A percentile compares a stretch with the other conserved stretches of the same genome.
These are phyloP conservation scores for Galeopsomyia nigrocyanea DNA, from an alignment of 2,888 invertebrate genomes.

Conservation along the genomic window DNA sequence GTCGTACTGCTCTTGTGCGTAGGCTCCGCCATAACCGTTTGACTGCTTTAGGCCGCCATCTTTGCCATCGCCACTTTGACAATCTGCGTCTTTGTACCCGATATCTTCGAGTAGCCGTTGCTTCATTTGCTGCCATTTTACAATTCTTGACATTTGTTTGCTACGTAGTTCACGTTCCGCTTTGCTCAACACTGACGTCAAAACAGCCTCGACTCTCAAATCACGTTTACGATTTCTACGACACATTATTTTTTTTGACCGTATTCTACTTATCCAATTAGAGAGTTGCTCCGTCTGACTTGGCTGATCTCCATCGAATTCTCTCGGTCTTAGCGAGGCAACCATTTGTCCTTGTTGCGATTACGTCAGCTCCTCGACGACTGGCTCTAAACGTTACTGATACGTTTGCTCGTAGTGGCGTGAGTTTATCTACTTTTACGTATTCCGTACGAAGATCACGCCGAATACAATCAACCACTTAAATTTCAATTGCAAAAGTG, in stretches of 20 bases:
- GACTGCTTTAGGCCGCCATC: conserved; percentile 33
- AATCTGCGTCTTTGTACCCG: conserved; percentile 20
- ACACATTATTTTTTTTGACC: conserved; percentile 74
- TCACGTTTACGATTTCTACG: conserved; percentile 74
- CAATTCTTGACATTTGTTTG: conserved; percentile 76
- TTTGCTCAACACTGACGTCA: conserved; percentile 73
- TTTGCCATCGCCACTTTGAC: conserved; percentile 50
- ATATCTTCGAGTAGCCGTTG: conserved; percentile 48
- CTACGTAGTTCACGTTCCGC: conserved; percentile 75
- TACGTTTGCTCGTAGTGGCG: no score
- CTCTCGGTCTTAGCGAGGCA: conserved; percentile 50
- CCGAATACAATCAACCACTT: conserved; percentile 1
- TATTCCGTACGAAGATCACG: not conserved
- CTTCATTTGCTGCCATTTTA: conserved; percentile 72
- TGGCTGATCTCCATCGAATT: conserved; percentile 53
- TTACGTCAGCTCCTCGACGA: conserved; percentile 9
- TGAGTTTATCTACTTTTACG: not conserved
- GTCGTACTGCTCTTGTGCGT: conserved; percentile 38
- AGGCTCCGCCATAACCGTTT: conserved; percentile 33
- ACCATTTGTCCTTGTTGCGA: conserved; percentile 50
- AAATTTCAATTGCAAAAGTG: not conserved
- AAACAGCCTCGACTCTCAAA: conserved; percentile 76
- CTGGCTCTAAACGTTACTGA: conserved; percentile 9
- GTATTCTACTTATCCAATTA: conserved; percentile 77
- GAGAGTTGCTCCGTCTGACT: conserved; percentile 57